These are phyloP conservation scores for Protobothrops mucrosquamatus DNA, from an alignment of 2,113 vertebrate genomes.

Conservation along the genomic window DNA sequence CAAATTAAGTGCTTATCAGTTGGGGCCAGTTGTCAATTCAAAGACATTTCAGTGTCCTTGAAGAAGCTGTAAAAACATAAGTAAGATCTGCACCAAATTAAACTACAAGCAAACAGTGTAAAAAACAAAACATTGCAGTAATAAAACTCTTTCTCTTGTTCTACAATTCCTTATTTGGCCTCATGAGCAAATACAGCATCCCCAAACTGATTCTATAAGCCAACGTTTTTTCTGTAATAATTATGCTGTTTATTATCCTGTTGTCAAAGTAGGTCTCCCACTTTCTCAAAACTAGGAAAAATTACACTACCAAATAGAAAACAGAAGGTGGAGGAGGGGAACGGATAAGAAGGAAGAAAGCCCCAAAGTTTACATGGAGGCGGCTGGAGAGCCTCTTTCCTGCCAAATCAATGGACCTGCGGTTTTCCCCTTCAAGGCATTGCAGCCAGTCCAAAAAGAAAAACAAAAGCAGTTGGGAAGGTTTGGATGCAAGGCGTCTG, in stretches of 20 bases:
- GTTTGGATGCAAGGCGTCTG: not conserved
- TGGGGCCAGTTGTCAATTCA: not conserved
- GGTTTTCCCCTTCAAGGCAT: slow-evolving; percentile 28
- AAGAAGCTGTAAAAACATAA: not conserved
- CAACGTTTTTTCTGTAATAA: slow-evolving; percentile 5
- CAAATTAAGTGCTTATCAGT: not conserved
- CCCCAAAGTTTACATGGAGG: not conserved
- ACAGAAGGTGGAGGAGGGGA: not conserved
- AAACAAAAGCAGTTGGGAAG: slow-evolving; percentile 22
- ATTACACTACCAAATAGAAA: not conserved
- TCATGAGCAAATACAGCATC: not conserved
- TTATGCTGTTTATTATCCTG: not conserved
- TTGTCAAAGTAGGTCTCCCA: not conserved
- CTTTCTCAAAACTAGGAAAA: slow-evolving; percentile 30
- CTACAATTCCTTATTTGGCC: not conserved
- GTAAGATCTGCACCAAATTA: not conserved
- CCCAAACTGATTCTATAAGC: slow-evolving; percentile 7
- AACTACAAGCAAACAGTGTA: slow-evolving; percentile 29
- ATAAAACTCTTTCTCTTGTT: not conserved
- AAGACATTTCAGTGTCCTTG: not conserved
- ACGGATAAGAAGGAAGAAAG: not conserved
- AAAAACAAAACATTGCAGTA: not conserved
- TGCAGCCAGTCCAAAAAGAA: slow-evolving; percentile 41
- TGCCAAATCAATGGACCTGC: slow-evolving; percentile 19
- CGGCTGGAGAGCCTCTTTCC: not conserved